Evolutionary conservation across 2,888 invertebrate species (phyloP), one percentile per base, ranked within the genome.

Genomic region (Eupithecia dodoneata): DNA sequence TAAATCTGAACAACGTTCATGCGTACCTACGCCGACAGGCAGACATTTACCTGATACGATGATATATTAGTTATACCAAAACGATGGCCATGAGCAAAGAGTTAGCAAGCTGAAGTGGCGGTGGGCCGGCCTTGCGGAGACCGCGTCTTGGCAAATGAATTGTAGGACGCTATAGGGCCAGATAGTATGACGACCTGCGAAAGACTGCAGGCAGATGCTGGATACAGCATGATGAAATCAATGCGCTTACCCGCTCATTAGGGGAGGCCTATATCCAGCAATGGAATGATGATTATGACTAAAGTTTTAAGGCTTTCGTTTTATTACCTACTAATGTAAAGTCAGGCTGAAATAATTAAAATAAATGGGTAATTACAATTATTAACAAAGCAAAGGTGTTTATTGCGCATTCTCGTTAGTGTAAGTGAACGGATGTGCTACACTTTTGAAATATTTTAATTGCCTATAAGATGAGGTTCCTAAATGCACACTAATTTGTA

Each of bases 391-490:
- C 41, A 70, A 70, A 70, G 45, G 72, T 65, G 72, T 72, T 72
- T 72, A 65, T 65, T 72, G 65, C 63, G 65, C 63, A 41, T 72
- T 59, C 72, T 72, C 59, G 72, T 72, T 59, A 70, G 5, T 59
- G 15, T 71, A 59, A 72, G 18, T 59, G 42, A n/a, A n/a, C 55
- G 72, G 72, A 72, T 72, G 71, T 71, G 71, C n/a, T 72, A 72
- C 55, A 59, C 7, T 72, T 72, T 12, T 44, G 72, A 72, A 72
- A 72, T 72, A 72, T 4, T 72, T 72, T 72, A 72, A 72, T 59
- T 42, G 52, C 52, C 0, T 55, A 13, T 41, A n/a, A 45, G 70
- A 47, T 47, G 30, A 30, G 4, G 63, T 63, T 12, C 30, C 30
- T 12, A 63, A 63, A 0, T 63, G 63, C 63, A 63, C 10, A 30